Evolutionary conservation across 1,140 invertebrate genomes (phyloP).

Genomic region (Globodera ellingtonae): DNA sequence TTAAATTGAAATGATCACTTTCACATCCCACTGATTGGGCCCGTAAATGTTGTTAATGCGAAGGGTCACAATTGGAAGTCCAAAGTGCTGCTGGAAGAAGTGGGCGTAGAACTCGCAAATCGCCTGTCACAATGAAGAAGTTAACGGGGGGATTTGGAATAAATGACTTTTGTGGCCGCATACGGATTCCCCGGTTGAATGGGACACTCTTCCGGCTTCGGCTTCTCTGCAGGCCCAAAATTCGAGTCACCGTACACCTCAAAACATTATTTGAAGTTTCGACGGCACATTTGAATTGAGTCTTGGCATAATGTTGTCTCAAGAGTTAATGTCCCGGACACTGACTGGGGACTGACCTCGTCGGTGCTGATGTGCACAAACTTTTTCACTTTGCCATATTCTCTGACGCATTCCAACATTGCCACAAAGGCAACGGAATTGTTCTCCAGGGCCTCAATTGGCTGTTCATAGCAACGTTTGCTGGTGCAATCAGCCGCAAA

Average conservation of each 20-base stretch:
- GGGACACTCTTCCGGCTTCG: slow-evolving; percentile 51
- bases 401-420: slow-evolving; percentile 57
- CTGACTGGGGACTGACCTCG: slow-evolving; percentile 53
- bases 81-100: slow-evolving; percentile 45
- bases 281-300: background rate
- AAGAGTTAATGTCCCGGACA: too few species aligned
- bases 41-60: slow-evolving; percentile 67
- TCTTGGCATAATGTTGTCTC: too few species aligned
- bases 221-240: slow-evolving; percentile 46
- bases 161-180: slow-evolving; percentile 65
- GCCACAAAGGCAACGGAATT: slow-evolving; percentile 62
- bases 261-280: background rate
- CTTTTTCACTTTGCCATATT: slow-evolving; percentile 57
- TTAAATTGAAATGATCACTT: slow-evolving; percentile 31
- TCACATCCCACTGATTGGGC: slow-evolving; percentile 66
- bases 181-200: slow-evolving; percentile 66
- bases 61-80: slow-evolving; percentile 64
- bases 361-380: slow-evolving; percentile 66
- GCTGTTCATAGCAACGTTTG: slow-evolving; percentile 60
- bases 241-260: slow-evolving; percentile 64
- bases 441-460: slow-evolving; percentile 60
- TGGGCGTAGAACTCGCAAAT: slow-evolving; percentile 58
- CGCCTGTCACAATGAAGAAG: slow-evolving; percentile 42
- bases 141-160: background rate
- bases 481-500: slow-evolving; percentile 65